phyloP scores from a whole-genome alignment of 2,113 vertebrate genomes.

The Coptodon bakossiorum region DNA sequence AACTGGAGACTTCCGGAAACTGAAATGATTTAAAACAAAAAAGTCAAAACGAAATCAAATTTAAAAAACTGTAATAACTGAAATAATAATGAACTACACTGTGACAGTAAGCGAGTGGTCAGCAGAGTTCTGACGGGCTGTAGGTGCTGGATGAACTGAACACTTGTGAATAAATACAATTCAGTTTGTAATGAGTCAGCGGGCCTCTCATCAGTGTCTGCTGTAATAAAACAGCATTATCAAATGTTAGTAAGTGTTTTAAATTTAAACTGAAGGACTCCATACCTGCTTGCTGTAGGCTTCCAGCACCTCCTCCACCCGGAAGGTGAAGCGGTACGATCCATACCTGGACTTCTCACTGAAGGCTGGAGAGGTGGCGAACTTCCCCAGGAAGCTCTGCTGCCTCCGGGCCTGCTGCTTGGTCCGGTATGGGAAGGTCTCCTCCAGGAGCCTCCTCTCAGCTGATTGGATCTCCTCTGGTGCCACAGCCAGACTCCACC shows the following conservation, averaged over 20 bases:
- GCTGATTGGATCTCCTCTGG: background rate
- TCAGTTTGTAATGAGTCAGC: background rate
- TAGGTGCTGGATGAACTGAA: background rate
- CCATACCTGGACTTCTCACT: background rate
- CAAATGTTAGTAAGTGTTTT: background rate
- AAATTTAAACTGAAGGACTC: background rate
- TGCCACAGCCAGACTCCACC: conserved; percentile 20
- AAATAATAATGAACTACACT: rapidly evolving
- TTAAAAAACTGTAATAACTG: background rate
- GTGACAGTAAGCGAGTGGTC: background rate
- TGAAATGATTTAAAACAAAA: background rate
- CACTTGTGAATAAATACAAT: background rate
- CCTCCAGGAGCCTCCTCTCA: conserved; percentile 4
- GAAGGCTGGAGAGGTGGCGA: background rate
- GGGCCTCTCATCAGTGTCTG: rapidly evolving
- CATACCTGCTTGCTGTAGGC: background rate
- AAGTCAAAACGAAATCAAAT: background rate
- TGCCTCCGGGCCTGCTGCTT: background rate
- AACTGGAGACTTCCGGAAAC: background rate
- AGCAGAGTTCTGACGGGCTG: background rate
- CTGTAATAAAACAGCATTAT: background rate
- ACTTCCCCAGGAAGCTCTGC: background rate
- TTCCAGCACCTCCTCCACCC: background rate
- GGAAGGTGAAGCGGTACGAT: background rate
- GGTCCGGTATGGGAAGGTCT: background rate